These are phyloP conservation scores for Lucinisca nassula DNA, from an alignment of 2,888 invertebrate genomes.

Conservation along the genomic window DNA sequence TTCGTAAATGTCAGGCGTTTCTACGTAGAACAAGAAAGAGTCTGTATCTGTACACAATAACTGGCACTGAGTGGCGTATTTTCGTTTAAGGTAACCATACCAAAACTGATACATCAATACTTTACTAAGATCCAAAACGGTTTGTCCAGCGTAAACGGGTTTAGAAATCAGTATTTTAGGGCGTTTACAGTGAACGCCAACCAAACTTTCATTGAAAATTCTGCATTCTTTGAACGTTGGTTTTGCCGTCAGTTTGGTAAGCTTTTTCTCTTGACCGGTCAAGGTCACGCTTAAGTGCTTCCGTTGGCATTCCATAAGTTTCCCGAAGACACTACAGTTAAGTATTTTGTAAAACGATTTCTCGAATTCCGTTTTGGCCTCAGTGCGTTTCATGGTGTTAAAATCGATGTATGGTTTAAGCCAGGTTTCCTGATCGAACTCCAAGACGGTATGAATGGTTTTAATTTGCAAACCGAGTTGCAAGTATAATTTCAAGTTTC, in stretches of 20 bases:
- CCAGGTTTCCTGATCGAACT: slow-evolving; percentile 5
- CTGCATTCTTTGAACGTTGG: too few relatives aligned
- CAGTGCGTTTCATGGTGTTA: neutral
- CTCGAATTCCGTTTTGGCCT: slow-evolving; percentile 10
- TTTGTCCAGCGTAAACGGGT: neutral
- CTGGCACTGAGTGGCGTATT: neutral
- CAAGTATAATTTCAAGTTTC: neutral
- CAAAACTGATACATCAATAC: slow-evolving; percentile 9
- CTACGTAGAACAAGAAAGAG: slow-evolving; percentile 4
- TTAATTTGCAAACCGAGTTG: too few relatives aligned
- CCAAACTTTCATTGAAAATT: too few relatives aligned
- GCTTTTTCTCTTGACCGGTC: neutral
- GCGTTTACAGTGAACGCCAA: neutral
- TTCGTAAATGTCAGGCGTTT: neutral
- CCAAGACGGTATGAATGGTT: neutral
- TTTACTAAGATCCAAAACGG: neutral
- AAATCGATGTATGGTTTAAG: slow-evolving; percentile 17
- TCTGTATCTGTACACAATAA: too few relatives aligned
- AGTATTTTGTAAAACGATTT: too few relatives aligned
- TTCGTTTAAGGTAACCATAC: slow-evolving; percentile 5
- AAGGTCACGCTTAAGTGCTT: neutral
- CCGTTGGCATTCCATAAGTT: too few relatives aligned
- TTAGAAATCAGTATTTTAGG: neutral
- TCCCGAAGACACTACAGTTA: too few relatives aligned
- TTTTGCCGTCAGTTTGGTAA: neutral